Evolutionary conservation across 2,888 invertebrate genomes (phyloP).

Genomic region (Adelognathus sp.): DNA sequence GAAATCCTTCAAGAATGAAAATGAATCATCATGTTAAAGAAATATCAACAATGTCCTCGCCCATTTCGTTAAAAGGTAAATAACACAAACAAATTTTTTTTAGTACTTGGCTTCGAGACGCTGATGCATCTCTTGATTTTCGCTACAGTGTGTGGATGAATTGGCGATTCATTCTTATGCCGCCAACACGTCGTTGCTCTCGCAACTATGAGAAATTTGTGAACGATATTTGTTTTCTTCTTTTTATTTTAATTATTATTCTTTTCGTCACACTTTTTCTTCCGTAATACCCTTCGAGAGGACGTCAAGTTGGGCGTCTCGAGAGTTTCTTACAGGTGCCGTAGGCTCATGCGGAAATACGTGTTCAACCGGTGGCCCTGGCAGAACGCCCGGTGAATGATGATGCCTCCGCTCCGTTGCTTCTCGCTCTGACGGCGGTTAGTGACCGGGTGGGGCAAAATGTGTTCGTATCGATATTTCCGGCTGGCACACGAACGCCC

Average conservation of each 20-base stretch:
- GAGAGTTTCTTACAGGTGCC: neutral
- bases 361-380: neutral
- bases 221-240: neutral
- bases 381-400: neutral
- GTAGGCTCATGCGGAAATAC: neutral
- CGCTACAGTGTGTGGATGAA: neutral
- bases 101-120: no score
- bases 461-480: conserved; percentile 12
- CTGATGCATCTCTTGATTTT: no score
- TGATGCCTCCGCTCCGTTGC: neutral
- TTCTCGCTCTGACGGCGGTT: neutral
- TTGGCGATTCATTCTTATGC: neutral
- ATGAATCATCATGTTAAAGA: no score
- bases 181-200: neutral
- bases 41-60: no score
- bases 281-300: neutral
- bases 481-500: neutral
- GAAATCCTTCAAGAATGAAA: no score
- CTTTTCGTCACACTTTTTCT: neutral
- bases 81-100: no score
- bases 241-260: neutral
- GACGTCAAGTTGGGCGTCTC: neutral
- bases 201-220: neutral
- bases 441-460: neutral
- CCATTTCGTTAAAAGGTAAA: no score